Evolutionary conservation across 2,888 invertebrate species (phyloP).

Genomic region (Oithona nana): DNA sequence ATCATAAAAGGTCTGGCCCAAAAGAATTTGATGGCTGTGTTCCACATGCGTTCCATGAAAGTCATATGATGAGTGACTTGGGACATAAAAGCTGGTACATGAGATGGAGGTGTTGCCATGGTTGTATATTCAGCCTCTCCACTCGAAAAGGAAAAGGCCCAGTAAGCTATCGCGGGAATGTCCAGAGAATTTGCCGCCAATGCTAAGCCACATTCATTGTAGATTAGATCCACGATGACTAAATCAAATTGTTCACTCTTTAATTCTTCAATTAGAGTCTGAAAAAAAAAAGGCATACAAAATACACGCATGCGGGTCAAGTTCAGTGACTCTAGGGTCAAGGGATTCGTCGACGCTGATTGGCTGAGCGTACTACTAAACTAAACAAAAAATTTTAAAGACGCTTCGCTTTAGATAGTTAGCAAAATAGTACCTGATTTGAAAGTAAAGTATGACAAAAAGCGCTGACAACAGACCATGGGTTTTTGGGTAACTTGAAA

Average conservation of each 20-base stretch:
- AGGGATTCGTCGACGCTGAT: too few species aligned
- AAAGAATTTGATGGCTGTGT: constrained; percentile 21
- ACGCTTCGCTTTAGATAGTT: too few species aligned
- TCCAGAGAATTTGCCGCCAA: constrained; percentile 23
- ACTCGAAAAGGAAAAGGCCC: constrained; percentile 25
- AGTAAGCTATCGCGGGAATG: constrained; percentile 24
- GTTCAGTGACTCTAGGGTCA: too few species aligned
- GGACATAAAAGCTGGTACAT: constrained; percentile 24
- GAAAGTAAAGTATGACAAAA: constrained; percentile 24
- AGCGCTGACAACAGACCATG: constrained; percentile 23
- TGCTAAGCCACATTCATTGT: constrained; percentile 25
- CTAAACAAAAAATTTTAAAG: too few species aligned
- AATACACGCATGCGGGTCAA: too few species aligned
- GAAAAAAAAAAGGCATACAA: too few species aligned
- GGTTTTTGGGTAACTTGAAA: constrained; percentile 22
- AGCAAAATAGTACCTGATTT: too few species aligned
- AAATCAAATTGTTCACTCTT: constrained; percentile 22
- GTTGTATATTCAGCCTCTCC: constrained; percentile 25
- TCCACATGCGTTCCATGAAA: constrained; percentile 23
- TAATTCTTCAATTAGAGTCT: constrained; percentile 20
- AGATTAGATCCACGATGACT: constrained; percentile 25
- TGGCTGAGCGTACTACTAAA: too few species aligned
- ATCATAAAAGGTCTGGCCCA: constrained; percentile 23
- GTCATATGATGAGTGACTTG: constrained; percentile 23
- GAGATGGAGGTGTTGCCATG: constrained; percentile 24